These are phyloP conservation scores for Caenorhabditis wallacei DNA, from an alignment of 2,888 invertebrate species.

Conservation along the genomic window DNA sequence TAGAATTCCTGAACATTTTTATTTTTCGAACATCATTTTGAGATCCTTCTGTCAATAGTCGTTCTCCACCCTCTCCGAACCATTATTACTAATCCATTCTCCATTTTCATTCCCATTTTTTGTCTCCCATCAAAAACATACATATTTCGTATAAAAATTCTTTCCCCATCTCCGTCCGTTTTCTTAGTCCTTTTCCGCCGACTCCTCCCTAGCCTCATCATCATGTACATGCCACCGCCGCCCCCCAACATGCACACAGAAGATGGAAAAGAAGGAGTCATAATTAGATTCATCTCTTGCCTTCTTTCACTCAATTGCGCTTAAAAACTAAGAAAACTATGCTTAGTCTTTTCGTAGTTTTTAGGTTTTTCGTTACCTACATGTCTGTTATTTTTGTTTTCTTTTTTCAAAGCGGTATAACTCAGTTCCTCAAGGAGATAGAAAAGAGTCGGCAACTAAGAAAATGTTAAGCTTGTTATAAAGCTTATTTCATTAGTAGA, in stretches of 20 bases:
- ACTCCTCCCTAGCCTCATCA: slow-evolving; percentile 1
- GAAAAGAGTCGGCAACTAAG: too few species aligned
- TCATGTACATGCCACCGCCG: slow-evolving; percentile 47
- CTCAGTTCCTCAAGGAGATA: not conserved
- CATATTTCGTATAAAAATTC: slow-evolving; percentile 5
- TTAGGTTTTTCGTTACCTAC: not conserved
- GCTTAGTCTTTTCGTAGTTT: not conserved
- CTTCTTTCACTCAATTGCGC: slow-evolving; percentile 49
- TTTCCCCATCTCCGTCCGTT: slow-evolving; percentile 1
- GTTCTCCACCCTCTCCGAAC: too few species aligned
- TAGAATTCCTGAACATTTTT: too few species aligned
- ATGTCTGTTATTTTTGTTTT: not conserved
- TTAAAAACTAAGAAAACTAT: slow-evolving; percentile 33
- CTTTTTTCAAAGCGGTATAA: not conserved
- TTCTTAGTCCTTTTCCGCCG: not conserved
- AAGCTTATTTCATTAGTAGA: too few species aligned
- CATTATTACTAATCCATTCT: too few species aligned
- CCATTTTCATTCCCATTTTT: too few species aligned
- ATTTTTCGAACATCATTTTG: too few species aligned
- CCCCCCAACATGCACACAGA: slow-evolving; percentile 38
- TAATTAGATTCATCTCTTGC: slow-evolving; percentile 64
- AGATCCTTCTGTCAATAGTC: too few species aligned
- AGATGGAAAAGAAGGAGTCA: slow-evolving; percentile 22
- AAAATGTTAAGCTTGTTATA: too few species aligned
- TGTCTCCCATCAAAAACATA: slow-evolving; percentile 5